These are phyloP conservation scores for Rhinophrynus dorsalis DNA, from an alignment of 2,797 vertebrate genomes.

Conservation along the genomic window DNA sequence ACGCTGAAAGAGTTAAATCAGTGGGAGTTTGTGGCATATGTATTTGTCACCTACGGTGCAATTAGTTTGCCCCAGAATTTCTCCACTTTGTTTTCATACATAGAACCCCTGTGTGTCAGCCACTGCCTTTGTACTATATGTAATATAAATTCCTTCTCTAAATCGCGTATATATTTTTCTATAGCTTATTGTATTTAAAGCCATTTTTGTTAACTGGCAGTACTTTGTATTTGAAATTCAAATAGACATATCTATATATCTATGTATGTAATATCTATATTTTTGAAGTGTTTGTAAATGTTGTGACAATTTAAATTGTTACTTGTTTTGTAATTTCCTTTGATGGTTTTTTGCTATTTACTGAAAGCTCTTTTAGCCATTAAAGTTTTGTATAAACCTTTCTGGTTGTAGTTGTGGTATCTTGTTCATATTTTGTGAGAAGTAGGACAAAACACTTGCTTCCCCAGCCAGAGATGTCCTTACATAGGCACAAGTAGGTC, in stretches of 20 bases:
- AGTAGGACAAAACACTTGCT: too few relatives aligned
- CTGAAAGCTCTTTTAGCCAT: conserved; percentile 40
- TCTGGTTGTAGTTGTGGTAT: conserved; percentile 23
- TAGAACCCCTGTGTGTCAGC: background rate
- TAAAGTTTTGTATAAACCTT: conserved; percentile 36
- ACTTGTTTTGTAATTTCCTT: conserved; percentile 40
- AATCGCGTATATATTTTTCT: conserved; percentile 57
- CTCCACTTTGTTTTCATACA: too few relatives aligned
- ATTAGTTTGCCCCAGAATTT: too few relatives aligned
- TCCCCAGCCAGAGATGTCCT: too few relatives aligned
- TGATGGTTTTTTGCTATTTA: conserved; percentile 26
- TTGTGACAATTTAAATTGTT: conserved; percentile 49
- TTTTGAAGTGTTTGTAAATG: conserved; percentile 55
- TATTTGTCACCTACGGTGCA: too few relatives aligned
- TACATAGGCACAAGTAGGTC: too few relatives aligned
- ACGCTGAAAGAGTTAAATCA: too few relatives aligned
- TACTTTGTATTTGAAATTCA: conserved; percentile 67
- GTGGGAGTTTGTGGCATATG: too few relatives aligned
- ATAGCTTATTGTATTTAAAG: conserved; percentile 69
- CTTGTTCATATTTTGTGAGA: too few relatives aligned
- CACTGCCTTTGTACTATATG: conserved; percentile 37
- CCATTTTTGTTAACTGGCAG: conserved; percentile 69
- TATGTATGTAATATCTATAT: conserved; percentile 54
- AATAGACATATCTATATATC: conserved; percentile 70
- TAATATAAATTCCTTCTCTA: conserved; percentile 51